These are phyloP conservation scores for Ooceraea biroi DNA, from an alignment of 1,140 invertebrate species.

Conservation along the genomic window DNA sequence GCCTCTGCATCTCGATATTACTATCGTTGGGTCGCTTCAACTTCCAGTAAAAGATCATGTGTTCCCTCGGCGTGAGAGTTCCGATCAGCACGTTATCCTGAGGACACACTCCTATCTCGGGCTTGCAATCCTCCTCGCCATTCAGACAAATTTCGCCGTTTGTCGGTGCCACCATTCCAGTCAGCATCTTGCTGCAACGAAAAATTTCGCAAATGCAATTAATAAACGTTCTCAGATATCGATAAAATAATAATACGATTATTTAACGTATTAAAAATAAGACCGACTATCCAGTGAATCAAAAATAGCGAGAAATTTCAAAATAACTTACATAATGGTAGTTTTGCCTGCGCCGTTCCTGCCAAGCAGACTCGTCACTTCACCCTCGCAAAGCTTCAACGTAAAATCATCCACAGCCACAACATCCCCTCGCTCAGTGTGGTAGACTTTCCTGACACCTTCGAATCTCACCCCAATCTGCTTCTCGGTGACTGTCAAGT, in stretches of 20 bases:
- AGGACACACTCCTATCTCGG: constrained; percentile 92
- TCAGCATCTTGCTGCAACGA: constrained; percentile 88
- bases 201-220: constrained; percentile 19
- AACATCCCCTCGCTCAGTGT: constrained; percentile 78
- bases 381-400: constrained; percentile 89
- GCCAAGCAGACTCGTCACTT: constrained; percentile 91
- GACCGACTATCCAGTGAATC: neutral
- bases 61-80: constrained; percentile 92
- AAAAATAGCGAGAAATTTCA: neutral
- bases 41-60: constrained; percentile 92
- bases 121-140: constrained; percentile 80
- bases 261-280: no score
- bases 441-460: constrained; percentile 85
- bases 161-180: constrained; percentile 88
- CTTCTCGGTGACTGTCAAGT: constrained; percentile 80
- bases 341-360: constrained; percentile 95
- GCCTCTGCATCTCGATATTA: constrained; percentile 77
- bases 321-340: constrained; percentile 90
- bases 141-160: constrained; percentile 87
- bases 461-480: constrained; percentile 86
- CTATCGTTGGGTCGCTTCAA: constrained; percentile 88
- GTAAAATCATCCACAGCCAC: constrained; percentile 90
- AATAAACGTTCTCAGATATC: neutral
- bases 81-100: constrained; percentile 94
- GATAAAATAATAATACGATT: neutral